Conservation (phyloP, 1,140 invertebrate species). For the Drosophila hydei region DNA sequence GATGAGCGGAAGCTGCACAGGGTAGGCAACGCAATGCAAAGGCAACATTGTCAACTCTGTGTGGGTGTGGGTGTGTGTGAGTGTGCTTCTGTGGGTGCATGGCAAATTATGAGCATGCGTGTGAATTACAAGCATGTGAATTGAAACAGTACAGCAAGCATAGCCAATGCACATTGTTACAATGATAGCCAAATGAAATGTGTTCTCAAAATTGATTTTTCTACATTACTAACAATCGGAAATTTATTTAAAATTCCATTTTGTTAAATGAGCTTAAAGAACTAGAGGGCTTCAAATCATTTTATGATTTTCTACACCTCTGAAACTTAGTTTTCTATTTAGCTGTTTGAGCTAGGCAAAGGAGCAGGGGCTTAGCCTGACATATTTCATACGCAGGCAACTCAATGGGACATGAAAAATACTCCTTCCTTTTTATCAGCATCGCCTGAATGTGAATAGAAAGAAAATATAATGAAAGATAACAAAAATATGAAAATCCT, state of each 20-base stretch:
- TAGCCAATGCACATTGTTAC: constrained; percentile 22
- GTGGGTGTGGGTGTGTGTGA: constrained; percentile 4
- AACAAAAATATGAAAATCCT: no score
- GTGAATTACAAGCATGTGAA: constrained; percentile 75
- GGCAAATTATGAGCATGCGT: constrained; percentile 72
- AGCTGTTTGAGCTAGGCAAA: no score
- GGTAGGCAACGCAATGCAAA: constrained; percentile 21
- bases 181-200: neutral
- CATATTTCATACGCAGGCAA: no score
- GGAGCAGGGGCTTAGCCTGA: no score
- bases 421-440: no score
- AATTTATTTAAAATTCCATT: neutral
- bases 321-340: no score
- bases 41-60: constrained; percentile 51
- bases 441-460: no score
- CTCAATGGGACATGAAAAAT: no score
- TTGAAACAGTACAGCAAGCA: constrained; percentile 69
- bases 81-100: constrained; percentile 29
- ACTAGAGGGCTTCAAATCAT: no score
- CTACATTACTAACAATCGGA: neutral
- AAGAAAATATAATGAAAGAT: no score
- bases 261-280: no score
- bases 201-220: constrained; percentile 14
- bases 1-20: constrained; percentile 39
- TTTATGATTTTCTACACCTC: no score